A percentile compares a stretch with the other conserved stretches of the same genome.
Conservation (phyloP, 2,888 invertebrate genomes). For the Tipula unca region DNA sequence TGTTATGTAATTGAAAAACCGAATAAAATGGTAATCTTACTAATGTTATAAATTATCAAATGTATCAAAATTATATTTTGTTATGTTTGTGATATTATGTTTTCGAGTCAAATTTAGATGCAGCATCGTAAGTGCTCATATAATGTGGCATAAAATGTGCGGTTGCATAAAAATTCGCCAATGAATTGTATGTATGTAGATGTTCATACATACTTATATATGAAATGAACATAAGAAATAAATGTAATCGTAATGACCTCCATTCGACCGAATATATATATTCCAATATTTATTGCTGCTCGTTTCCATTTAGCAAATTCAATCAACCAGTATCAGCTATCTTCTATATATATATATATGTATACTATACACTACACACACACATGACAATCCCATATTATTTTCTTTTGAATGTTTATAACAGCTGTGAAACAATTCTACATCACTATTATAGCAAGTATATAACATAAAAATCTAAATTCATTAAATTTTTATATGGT, state of each 20-base stretch:
- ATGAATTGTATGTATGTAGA: too few species aligned
- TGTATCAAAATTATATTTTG: too few species aligned
- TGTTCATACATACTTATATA: too few species aligned
- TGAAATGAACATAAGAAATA: neutral
- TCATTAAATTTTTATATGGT: neutral
- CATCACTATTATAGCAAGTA: neutral
- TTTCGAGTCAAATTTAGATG: too few species aligned
- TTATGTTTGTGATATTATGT: too few species aligned
- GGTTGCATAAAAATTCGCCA: too few species aligned
- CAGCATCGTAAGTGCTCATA: too few species aligned
- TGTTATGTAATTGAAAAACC: too few species aligned
- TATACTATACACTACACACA: too few species aligned
- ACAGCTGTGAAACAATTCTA: neutral
- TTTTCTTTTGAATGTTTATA: neutral
- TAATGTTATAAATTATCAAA: too few species aligned
- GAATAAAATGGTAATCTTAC: too few species aligned
- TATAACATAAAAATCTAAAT: neutral
- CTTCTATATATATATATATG: neutral
- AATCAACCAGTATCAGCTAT: neutral
- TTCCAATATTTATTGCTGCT: neutral
- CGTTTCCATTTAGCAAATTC: neutral
- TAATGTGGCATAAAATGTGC: too few species aligned
- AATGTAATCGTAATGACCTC: neutral
- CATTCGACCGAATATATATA: neutral
- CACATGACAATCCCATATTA: neutral